Conservation (phyloP, 2,888 invertebrate genomes). For the Metalampra italica region DNA sequence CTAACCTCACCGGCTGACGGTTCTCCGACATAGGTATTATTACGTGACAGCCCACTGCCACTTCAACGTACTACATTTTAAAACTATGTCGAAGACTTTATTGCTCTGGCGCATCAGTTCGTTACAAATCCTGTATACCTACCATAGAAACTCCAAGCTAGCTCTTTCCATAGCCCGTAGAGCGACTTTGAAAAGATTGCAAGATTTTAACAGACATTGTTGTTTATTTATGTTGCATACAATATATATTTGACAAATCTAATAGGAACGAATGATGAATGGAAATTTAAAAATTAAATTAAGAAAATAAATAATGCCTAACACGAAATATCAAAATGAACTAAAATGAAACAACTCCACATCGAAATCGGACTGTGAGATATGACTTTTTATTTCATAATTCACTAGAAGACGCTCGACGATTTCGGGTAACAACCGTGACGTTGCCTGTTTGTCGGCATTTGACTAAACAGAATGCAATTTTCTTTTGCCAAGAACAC, state of each 20-base stretch:
- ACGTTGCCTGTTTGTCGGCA: conserved; percentile 56
- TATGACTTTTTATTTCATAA: conserved; percentile 17
- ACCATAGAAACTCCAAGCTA: no score
- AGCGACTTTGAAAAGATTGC: no score
- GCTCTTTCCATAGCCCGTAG: no score
- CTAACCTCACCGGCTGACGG: no score
- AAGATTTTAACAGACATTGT: not conserved
- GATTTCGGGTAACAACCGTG: conserved; percentile 19
- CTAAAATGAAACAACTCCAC: conserved; percentile 6
- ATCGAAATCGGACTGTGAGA: not conserved
- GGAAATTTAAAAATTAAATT: not conserved
- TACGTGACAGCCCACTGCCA: no score
- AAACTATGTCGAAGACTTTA: no score
- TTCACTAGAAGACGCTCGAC: conserved; percentile 20
- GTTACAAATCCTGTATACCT: no score
- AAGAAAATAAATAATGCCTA: conserved; percentile 1
- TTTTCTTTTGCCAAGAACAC: conserved; percentile 59
- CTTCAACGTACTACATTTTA: no score
- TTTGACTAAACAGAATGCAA: conserved; percentile 56
- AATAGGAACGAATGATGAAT: conserved; percentile 1
- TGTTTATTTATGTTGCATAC: no score
- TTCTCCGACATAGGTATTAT: no score
- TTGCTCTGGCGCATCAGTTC: no score
- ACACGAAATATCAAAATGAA: not conserved
- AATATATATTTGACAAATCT: not conserved